Evolutionary conservation across 2,113 vertebrate species (phyloP).

Genomic region (Clarias magur): DNA sequence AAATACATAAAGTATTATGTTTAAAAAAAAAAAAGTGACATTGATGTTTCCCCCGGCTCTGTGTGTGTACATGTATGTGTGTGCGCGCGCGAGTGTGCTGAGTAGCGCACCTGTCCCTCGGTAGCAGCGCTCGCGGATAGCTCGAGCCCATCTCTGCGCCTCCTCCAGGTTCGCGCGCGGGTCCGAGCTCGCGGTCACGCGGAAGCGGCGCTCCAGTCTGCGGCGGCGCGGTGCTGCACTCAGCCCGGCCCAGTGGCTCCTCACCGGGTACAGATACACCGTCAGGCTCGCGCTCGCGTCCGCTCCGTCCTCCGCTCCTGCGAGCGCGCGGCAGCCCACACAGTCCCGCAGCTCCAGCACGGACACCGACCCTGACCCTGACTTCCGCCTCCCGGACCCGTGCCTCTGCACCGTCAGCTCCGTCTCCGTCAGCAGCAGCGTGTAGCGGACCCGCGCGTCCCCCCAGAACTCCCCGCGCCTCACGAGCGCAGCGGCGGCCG

Average conservation of each 20-base stretch:
- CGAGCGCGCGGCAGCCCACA: constrained; percentile 67
- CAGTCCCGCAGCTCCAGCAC: constrained; percentile 68
- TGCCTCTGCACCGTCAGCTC: constrained; percentile 67
- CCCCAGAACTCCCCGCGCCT: constrained; percentile 68
- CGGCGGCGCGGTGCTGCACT: constrained; percentile 55
- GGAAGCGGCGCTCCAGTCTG: constrained; percentile 68
- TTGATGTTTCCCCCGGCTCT: neutral
- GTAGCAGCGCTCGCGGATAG: constrained; percentile 60
- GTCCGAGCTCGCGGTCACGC: constrained; percentile 62
- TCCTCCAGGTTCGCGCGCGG: constrained; percentile 67
- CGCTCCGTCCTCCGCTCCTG: constrained; percentile 12
- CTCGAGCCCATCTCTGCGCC: constrained; percentile 71
- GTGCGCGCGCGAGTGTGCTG: neutral
- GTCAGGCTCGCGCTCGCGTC: constrained; percentile 66
- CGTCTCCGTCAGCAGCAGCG: constrained; percentile 64
- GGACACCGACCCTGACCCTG: constrained; percentile 37
- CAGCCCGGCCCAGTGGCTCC: constrained; percentile 64
- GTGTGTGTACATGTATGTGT: neutral
- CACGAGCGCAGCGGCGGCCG: constrained; percentile 36
- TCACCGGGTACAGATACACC: constrained; percentile 67
- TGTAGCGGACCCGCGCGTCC: constrained; percentile 61
- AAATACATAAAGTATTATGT: neutral
- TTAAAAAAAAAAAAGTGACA: no score
- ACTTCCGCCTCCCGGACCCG: constrained; percentile 59
- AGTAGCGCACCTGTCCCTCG: constrained; percentile 61